These are phyloP conservation scores for Panopea generosa DNA, from an alignment of 2,888 invertebrate species.

Conservation along the genomic window DNA sequence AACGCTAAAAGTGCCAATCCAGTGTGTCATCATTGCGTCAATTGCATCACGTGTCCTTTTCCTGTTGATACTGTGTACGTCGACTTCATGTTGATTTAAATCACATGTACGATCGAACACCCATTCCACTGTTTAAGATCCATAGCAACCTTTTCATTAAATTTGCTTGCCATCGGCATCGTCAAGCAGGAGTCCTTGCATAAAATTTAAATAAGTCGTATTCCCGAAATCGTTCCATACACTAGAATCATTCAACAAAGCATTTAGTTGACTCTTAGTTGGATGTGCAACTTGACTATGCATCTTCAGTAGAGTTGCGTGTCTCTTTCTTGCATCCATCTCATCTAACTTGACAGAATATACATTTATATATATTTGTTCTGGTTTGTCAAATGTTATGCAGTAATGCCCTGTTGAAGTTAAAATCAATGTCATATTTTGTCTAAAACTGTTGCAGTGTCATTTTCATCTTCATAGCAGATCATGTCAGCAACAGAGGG, in stretches of 20 bases:
- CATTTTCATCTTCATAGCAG: slow-evolving; percentile 29
- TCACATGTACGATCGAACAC: slow-evolving; percentile 42
- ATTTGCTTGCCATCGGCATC: slow-evolving; percentile 28
- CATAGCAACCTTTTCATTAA: slow-evolving; percentile 48
- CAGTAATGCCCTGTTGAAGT: slow-evolving; percentile 46
- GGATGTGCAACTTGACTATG: slow-evolving; percentile 63
- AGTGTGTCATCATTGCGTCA: slow-evolving; percentile 30
- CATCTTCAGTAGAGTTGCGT: slow-evolving; percentile 33
- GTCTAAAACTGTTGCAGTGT: slow-evolving; percentile 36
- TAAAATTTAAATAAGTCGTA: too few relatives aligned
- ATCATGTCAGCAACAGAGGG: slow-evolving; percentile 22
- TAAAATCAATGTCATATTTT: slow-evolving; percentile 34
- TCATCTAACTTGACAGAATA: slow-evolving; percentile 39
- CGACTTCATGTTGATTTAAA: slow-evolving; percentile 43
- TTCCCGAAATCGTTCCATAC: slow-evolving; percentile 50
- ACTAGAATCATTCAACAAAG: slow-evolving; percentile 35
- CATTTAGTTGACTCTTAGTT: slow-evolving; percentile 21
- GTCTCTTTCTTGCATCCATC: slow-evolving; percentile 14
- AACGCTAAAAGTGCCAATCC: slow-evolving; percentile 46
- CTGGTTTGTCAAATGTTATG: slow-evolving; percentile 30
- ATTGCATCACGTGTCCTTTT: slow-evolving; percentile 18
- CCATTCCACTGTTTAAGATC: slow-evolving; percentile 44
- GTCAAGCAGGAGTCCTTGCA: slow-evolving; percentile 13
- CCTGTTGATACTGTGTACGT: slow-evolving; percentile 19
- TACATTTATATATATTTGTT: slow-evolving; percentile 34